phyloP scores from a whole-genome alignment of 2,797 vertebrate genomes.

The Arrhamphus sclerolepis region DNA sequence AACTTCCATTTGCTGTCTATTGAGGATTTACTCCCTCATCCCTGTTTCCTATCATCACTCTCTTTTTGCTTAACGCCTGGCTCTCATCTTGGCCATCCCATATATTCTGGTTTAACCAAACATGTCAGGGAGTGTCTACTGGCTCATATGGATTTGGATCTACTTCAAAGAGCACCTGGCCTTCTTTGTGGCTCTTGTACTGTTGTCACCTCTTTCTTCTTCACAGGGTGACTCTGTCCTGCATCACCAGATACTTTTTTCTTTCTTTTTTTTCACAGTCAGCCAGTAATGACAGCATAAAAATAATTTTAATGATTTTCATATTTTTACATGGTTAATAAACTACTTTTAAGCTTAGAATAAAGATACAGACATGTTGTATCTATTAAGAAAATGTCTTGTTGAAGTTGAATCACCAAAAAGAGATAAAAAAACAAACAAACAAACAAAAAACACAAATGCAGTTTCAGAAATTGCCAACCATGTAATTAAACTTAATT shows the following conservation, averaged over 20 bases:
- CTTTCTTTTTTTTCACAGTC: not conserved
- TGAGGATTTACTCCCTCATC: slow-evolving; percentile 35
- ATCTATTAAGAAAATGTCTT: not conserved
- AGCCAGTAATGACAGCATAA: not conserved
- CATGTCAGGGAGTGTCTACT: slow-evolving; percentile 64
- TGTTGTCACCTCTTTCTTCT: slow-evolving; percentile 37
- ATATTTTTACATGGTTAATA: not conserved
- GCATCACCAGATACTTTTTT: slow-evolving; percentile 25
- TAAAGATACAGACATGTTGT: not conserved
- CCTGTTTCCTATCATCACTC: not conserved
- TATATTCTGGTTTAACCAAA: slow-evolving; percentile 73
- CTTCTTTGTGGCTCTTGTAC: slow-evolving; percentile 33
- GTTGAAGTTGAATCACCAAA: not conserved
- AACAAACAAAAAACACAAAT: too few species aligned
- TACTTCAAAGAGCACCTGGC: slow-evolving; percentile 63
- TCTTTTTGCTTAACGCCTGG: slow-evolving; percentile 28
- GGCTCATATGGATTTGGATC: slow-evolving; percentile 66
- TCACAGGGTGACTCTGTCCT: not conserved
- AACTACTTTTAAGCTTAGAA: not conserved
- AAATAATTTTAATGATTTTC: not conserved
- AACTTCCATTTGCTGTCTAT: slow-evolving; percentile 24
- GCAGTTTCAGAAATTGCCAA: too few species aligned
- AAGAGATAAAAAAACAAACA: too few species aligned
- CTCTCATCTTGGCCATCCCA: slow-evolving; percentile 63
- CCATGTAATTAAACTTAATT: too few species aligned